These are phyloP conservation scores for Aromia moschata DNA, from an alignment of 2,888 invertebrate genomes.

Conservation along the genomic window DNA sequence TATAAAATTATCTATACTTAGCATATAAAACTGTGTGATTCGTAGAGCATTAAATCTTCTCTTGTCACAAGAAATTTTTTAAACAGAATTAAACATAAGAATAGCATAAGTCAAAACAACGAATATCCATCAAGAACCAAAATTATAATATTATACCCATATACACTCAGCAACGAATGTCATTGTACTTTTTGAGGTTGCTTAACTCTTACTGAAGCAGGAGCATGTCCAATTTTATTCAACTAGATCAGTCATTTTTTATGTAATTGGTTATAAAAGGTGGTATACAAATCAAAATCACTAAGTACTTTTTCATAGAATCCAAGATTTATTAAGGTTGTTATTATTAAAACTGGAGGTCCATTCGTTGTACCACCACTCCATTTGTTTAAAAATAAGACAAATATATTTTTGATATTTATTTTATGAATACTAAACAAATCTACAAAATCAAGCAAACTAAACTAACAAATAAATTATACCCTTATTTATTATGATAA, in stretches of 20 bases:
- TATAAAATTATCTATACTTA: too few relatives aligned
- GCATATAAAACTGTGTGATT: too few relatives aligned
- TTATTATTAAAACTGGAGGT: not conserved
- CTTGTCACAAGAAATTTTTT: too few relatives aligned
- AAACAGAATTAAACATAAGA: too few relatives aligned
- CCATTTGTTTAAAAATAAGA: not conserved
- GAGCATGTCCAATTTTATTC: not conserved
- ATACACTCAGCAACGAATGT: too few relatives aligned
- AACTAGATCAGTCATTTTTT: not conserved
- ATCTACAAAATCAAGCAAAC: not conserved
- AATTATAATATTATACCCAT: too few relatives aligned
- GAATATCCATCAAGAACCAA: too few relatives aligned
- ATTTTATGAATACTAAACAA: not conserved
- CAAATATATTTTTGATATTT: not conserved
- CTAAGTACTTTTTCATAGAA: not conserved
- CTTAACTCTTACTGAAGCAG: not conserved
- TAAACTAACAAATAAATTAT: not conserved
- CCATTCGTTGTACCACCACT: not conserved
- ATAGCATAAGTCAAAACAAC: too few relatives aligned
- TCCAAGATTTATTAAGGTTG: not conserved
- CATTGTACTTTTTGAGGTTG: not conserved
- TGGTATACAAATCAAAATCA: not conserved
- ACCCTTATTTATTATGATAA: not conserved
- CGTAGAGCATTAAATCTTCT: too few relatives aligned
- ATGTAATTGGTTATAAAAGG: not conserved